phyloP scores from a whole-genome alignment of 1,140 invertebrate species.

The Littorina saxatilis region DNA sequence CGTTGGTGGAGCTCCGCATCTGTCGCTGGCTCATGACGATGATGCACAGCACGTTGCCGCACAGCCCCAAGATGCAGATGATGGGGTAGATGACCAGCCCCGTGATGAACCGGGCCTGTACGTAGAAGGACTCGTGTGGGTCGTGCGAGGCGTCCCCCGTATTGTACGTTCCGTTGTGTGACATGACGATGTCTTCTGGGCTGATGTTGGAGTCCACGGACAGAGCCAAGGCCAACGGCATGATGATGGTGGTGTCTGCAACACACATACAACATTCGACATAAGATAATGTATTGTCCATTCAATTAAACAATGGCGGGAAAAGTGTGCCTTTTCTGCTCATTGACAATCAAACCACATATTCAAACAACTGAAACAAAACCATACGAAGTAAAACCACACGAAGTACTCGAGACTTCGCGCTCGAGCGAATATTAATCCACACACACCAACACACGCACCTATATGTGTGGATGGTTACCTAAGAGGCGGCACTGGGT shows the following conservation, averaged over 20 bases:
- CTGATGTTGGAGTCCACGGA: background rate
- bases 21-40: conserved; percentile 84
- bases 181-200: background rate
- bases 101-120: conserved; percentile 66
- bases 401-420: too few relatives aligned
- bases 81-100: conserved; percentile 81
- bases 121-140: conserved; percentile 65
- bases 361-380: background rate
- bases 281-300: too few relatives aligned
- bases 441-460: too few relatives aligned
- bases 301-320: background rate
- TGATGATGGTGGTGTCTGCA: background rate
- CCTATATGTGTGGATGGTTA: too few relatives aligned
- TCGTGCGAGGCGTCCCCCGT: conserved; percentile 5
- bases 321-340: too few relatives aligned
- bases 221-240: background rate
- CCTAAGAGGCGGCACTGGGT: too few relatives aligned
- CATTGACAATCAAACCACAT: background rate
- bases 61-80: conserved; percentile 82
- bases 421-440: too few relatives aligned
- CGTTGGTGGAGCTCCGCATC: conserved; percentile 86
- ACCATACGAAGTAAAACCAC: too few relatives aligned
- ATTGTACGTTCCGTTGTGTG: background rate
- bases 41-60: conserved; percentile 85
- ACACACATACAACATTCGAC: background rate